Evolutionary conservation across 2,113 vertebrate species (phyloP).

Genomic region (Pardalotus punctatus): DNA sequence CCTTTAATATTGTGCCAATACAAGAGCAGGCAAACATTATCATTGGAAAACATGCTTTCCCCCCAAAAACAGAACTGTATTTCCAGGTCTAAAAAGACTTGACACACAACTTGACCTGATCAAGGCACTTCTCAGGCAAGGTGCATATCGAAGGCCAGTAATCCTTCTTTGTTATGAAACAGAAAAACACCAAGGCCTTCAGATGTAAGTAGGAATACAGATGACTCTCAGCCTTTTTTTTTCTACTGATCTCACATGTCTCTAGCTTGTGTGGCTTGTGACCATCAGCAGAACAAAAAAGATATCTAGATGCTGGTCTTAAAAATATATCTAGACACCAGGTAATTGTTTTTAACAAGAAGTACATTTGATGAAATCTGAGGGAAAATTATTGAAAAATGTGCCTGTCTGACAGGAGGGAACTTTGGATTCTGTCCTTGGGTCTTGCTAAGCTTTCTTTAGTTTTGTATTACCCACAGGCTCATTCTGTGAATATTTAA

Average conservation of each 20-base stretch:
- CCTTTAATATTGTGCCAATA: background rate
- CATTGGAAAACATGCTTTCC: background rate
- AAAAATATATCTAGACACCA: background rate
- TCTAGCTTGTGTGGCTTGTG: background rate
- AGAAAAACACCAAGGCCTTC: background rate
- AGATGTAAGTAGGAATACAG: background rate
- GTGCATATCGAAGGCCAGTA: background rate
- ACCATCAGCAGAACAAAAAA: background rate
- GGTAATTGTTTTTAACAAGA: background rate
- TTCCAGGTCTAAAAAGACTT: constrained; percentile 8
- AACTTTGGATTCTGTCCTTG: background rate
- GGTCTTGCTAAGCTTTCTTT: background rate
- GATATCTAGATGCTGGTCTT: background rate
- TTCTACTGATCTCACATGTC: background rate
- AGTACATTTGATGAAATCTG: background rate
- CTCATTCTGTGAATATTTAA: constrained; percentile 11
- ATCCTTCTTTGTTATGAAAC: background rate
- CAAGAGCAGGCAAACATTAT: background rate
- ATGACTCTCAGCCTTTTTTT: background rate
- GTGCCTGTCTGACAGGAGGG: background rate
- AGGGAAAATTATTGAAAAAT: background rate
- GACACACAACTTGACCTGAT: background rate
- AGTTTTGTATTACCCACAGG: background rate
- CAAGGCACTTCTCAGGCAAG: background rate
- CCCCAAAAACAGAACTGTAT: background rate